These are phyloP conservation scores for Drosophila mayaguana DNA, from an alignment of 2,888 invertebrate genomes.

Conservation along the genomic window DNA sequence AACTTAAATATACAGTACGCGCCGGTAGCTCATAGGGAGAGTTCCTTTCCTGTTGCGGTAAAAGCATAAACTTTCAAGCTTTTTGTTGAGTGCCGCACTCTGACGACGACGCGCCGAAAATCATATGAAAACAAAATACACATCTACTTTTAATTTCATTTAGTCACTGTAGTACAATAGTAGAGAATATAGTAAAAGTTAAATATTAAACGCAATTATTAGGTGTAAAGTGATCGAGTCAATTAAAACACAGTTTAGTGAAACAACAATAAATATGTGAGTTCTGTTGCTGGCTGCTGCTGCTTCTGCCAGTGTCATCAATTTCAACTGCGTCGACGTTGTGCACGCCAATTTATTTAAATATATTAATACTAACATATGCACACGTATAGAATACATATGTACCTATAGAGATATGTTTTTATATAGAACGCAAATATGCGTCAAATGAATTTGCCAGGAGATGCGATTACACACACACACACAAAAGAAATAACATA, in stretches of 20 bases:
- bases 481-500: slow-evolving; percentile 10
- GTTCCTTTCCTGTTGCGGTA: slow-evolving; percentile 20
- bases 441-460: slow-evolving; percentile 48
- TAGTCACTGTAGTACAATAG: slow-evolving; percentile 18
- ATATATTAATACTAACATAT: slow-evolving; percentile 39
- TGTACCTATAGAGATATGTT: slow-evolving; percentile 10
- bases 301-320: slow-evolving; percentile 13
- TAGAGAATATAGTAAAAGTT: slow-evolving; percentile 13
- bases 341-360: slow-evolving; percentile 55
- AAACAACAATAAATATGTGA: slow-evolving; percentile 48
- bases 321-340: slow-evolving; percentile 18
- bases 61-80: slow-evolving; percentile 29
- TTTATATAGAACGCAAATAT: slow-evolving; percentile 18
- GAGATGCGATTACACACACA: slow-evolving; percentile 21
- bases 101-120: slow-evolving; percentile 40
- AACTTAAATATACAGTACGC: slow-evolving; percentile 39
- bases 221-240: slow-evolving; percentile 61
- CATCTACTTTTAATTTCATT: slow-evolving; percentile 10
- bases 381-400: neutral
- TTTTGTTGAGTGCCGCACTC: slow-evolving; percentile 32
- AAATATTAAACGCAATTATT: slow-evolving; percentile 21
- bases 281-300: slow-evolving; percentile 28
- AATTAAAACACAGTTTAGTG: slow-evolving; percentile 45
- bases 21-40: slow-evolving; percentile 43
- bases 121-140: slow-evolving; percentile 28